Percentiles rank a stretch among this genome's conserved stretches.
Conservation (phyloP, 2,113 vertebrate species). For the Neomonachus schauinslandi region DNA sequence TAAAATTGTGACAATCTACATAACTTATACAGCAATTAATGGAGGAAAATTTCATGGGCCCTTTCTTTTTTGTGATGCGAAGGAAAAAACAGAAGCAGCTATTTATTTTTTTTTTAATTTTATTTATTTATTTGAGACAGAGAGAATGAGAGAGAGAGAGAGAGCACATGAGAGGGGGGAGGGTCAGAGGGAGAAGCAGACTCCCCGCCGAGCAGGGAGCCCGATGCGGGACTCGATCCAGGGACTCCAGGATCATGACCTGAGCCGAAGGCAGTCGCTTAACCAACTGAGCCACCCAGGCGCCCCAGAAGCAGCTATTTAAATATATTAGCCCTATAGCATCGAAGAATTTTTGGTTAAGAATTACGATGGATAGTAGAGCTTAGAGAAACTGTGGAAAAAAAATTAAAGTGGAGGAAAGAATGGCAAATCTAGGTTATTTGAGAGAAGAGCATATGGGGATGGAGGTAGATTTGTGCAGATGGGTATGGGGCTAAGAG, state of each 20-base stretch:
- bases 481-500: too few species aligned
- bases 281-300: too few species aligned
- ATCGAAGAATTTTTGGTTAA: background rate
- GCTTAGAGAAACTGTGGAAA: background rate
- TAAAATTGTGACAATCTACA: background rate
- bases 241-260: too few species aligned
- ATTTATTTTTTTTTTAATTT: too few species aligned
- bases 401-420: background rate
- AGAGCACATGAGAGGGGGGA: too few species aligned
- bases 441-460: background rate
- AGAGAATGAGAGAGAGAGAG: too few species aligned
- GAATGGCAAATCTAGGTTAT: background rate
- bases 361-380: background rate
- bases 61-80: background rate
- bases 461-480: accelerated
- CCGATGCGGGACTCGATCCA: too few species aligned
- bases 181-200: too few species aligned
- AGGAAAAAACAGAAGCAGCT: background rate
- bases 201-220: too few species aligned
- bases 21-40: background rate
- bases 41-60: background rate
- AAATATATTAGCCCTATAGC: background rate
- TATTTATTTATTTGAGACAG: too few species aligned
- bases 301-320: background rate
- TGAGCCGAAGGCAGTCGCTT: too few species aligned